Base-by-base conservation (phyloP, 2,888 invertebrate species). In the Brachyopa scutellaris region DNA sequence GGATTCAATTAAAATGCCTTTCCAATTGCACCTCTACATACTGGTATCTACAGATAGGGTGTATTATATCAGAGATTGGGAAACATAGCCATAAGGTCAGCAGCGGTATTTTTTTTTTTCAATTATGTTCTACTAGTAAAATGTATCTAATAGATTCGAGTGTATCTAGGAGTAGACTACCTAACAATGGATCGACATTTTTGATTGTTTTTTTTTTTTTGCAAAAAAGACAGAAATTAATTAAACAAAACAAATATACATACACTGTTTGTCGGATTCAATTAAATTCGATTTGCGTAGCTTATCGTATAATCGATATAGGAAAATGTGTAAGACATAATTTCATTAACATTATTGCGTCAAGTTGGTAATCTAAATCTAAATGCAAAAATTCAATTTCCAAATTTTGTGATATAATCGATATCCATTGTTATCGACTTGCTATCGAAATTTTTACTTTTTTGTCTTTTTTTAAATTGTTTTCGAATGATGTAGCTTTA, bases 1-100 rank as follows among this genome's bases (percentile, higher is more conserved):
- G 47, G 77, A 80, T 61, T 82, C 70, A 82, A 82, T 76, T 82
- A 72, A 82, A 82, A 82, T 82, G 49, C 82, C 77, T 82, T 82
- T 82, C 82, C 21, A 77, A 82, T 70, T 64, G 76, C 74, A 55
- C 26, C 42, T 9, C 4, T 29, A 40, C 1, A 15, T 11, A 61
- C 6, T n/a, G n/a, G 7, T 17, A 61, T 31, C 15, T 57, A 2
- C 8, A 26, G 42, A 62, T 26, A 45, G 11, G 17, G n/a, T 42
- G 55, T n/a, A n/a, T 55, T 7, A 21, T 40, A 31, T 13, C 42
- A 36, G 33, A 47, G 64, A 72, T 59, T 72, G 26, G 36, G 53
- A 45, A 59, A 66, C 49, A 74, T 31, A 64, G 19, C 64, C 55
- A 64, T 72, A 49, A 78, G 77, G 77, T 78, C 72, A 72, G 57